Evolutionary conservation across 1,140 invertebrate genomes (phyloP), one percentile per base, ranked within the genome.

Genomic region (Lepidurus couesii): DNA sequence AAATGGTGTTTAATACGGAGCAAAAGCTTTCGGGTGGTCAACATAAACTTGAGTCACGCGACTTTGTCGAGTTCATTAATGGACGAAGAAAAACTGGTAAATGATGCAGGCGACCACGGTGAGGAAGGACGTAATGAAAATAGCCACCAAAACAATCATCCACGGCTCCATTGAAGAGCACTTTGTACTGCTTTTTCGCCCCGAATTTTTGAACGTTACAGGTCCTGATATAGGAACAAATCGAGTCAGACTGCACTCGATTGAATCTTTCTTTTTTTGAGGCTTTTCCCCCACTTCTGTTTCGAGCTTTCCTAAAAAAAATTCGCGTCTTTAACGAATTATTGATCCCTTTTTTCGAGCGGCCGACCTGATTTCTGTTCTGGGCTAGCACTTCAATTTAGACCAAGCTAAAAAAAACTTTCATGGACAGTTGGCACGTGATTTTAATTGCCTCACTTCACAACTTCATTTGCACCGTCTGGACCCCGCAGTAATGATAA

Each of bases 71-170:
- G 16, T 21, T 21, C 42, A 7, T 74, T 45, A 79, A 13, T 79
- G 78, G 24, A 75, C 78, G 73, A 79, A 79, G 47, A 79, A 79
- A 75, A 79, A 79, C 44, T 79, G 78, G 73, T 79, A 74, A 75
- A 79, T 79, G 74, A 79, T 79, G 78, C 78, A 79, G 42, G 78
- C 78, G 16, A 79, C 78, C 42, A 79, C 78, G 11, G 73, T 79
- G 11, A 79, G 43, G 44, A 79, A 79, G 6, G 78, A 79, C 16
- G 73, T 74, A 75, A 79, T 79, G 74, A 79, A 79, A 79, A 79
- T 79, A 7, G 43, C 43, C 65, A 79, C 78, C 73, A 79, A 74
- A 45, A 75, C 78, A 74, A 79, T 79, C 78, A 79, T 79, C 78
- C 78, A 79, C 16, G 78, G 78, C 65, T 79, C 78, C 78, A 79